Evolutionary conservation across 1,140 invertebrate species (phyloP).

Genomic region (Papilio machaon): DNA sequence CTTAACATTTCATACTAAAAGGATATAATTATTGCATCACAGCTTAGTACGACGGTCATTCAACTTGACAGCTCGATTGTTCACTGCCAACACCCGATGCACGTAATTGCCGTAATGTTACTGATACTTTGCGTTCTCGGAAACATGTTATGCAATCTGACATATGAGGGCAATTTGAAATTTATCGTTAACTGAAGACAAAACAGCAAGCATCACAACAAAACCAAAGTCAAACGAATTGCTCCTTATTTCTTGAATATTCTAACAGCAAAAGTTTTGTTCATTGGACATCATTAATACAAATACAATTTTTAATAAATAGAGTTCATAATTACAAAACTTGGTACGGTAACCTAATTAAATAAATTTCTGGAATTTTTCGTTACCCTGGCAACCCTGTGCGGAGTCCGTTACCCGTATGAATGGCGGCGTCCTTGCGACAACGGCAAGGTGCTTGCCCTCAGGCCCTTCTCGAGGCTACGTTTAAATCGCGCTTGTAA

Average conservation of each 20-base stretch:
- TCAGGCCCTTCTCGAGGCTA: slow-evolving; percentile 29
- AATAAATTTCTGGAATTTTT: background rate
- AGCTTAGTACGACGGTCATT: slow-evolving; percentile 57
- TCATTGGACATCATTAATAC: too few relatives aligned
- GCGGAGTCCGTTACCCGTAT: slow-evolving; percentile 33
- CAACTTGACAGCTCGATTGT: slow-evolving; percentile 56
- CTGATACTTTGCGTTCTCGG: background rate
- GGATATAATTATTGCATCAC: slow-evolving; percentile 50
- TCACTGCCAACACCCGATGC: slow-evolving; percentile 28
- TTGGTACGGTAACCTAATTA: background rate
- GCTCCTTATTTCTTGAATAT: background rate
- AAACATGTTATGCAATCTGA: slow-evolving; percentile 18
- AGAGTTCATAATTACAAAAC: background rate
- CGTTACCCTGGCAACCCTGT: slow-evolving; percentile 16
- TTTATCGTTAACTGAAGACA: background rate
- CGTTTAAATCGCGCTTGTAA: slow-evolving; percentile 28
- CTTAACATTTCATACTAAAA: slow-evolving; percentile 35
- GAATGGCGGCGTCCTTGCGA: slow-evolving; percentile 41
- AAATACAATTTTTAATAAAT: too few relatives aligned
- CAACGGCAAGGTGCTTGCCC: slow-evolving; percentile 37
- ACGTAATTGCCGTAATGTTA: slow-evolving; percentile 3
- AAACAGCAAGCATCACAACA: background rate
- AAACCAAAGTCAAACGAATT: background rate
- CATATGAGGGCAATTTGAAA: background rate
- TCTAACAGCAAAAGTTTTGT: too few relatives aligned